Evolutionary conservation across 2,888 invertebrate genomes (phyloP), one percentile per base, ranked within the genome.

Genomic region (Odontothrips loti): DNA sequence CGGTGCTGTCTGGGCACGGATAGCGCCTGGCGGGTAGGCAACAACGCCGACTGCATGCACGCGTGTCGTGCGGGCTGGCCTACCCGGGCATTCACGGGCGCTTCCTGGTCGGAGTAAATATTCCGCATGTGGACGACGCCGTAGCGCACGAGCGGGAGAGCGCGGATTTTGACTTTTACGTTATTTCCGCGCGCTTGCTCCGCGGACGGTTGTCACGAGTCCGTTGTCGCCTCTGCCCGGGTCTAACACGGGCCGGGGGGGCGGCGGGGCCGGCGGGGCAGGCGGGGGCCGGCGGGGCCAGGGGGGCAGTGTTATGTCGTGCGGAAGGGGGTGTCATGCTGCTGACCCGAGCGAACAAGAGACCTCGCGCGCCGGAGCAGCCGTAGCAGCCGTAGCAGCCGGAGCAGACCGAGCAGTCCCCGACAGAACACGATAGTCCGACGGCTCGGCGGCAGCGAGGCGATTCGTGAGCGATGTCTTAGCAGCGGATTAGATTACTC

Each of bases 391-490:
- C 8, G 23, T n/a, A n/a, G n/a, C n/a, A 27, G 11, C 68, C 68
- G 10, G 23, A 12, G 68, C 68, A 6, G 68, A 23, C 58, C 1
- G 58, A 17, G 58, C 58, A 6, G 68, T 75, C 68, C 27, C 20
- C 58, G 20, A 58, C 58, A 58, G 68, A 75, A 75, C 68, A 75
- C 68, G 68, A 75, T 75, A 75, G 68, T 43, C 34, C 34, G 34
- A 43, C 34, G 34, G 27, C 68, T 23, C 68, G 27, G 34, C 34
- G 34, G 34, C 34, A 43, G 34, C 34, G 34, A 43, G 23, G 68
- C 68, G 68, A 75, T 75, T 75, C 68, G 68, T 75, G 68, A 75
- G 23, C 68, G 68, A 75, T 75, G 68, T 75, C 68, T 75, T 75
- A 75, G 68, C 68, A 12, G 68, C 68, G 68, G 68, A 75, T 75